A percentile compares a stretch with the other conserved stretches of the same genome.
Conservation (phyloP, 2,113 vertebrate genomes). For the Ictidomys tridecemlineatus region DNA sequence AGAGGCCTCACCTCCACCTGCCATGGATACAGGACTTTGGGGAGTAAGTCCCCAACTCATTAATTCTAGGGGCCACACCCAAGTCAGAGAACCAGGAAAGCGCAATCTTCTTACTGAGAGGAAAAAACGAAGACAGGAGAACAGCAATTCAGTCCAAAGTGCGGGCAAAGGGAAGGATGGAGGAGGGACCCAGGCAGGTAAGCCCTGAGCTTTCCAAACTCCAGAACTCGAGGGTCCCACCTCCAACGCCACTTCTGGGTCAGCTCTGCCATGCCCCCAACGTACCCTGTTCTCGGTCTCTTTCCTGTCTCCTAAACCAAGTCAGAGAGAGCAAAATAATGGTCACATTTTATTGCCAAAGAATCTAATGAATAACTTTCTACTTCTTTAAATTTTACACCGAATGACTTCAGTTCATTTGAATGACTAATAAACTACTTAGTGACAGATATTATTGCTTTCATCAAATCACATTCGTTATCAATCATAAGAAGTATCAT, state of each 20-base stretch:
- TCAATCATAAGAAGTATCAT: too few species aligned
- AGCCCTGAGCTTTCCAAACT: fast-evolving
- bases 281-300: fast-evolving
- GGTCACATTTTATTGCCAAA: too few species aligned
- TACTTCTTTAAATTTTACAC: too few species aligned
- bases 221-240: background rate
- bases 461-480: too few species aligned
- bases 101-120: background rate
- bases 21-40: background rate
- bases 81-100: background rate
- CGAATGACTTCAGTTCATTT: too few species aligned
- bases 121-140: background rate
- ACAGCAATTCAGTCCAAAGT: background rate
- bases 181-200: fast-evolving
- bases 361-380: too few species aligned
- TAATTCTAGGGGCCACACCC: background rate
- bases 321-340: background rate
- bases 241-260: fast-evolving
- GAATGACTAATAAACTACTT: too few species aligned
- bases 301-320: background rate
- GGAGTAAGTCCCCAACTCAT: background rate
- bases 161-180: background rate
- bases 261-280: background rate
- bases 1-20: background rate
- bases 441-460: too few species aligned